phyloP scores from a whole-genome alignment of 2,113 vertebrate genomes.

The Thymallus thymallus region DNA sequence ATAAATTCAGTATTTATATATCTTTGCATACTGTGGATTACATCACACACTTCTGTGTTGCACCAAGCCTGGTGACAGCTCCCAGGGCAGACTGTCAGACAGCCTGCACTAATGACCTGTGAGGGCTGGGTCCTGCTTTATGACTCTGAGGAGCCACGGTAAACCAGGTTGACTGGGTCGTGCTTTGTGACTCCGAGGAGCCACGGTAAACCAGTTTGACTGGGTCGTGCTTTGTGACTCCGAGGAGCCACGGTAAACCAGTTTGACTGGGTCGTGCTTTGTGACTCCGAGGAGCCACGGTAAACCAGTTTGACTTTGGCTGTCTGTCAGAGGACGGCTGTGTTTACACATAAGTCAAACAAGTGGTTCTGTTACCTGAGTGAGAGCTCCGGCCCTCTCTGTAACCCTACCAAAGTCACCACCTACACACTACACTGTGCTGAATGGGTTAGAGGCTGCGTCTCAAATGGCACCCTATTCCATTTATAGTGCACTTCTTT shows the following conservation, averaged over 20 bases:
- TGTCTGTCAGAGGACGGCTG: constrained; percentile 62
- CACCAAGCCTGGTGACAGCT: constrained; percentile 51
- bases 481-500: too few species aligned
- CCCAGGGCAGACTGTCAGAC: constrained; percentile 21
- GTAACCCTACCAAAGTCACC: constrained; percentile 57
- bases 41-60: constrained; percentile 59
- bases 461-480: too few species aligned
- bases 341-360: constrained; percentile 68
- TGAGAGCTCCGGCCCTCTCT: constrained; percentile 50
- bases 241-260: constrained; percentile 25
- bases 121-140: constrained; percentile 59
- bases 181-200: constrained; percentile 51
- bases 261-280: constrained; percentile 59
- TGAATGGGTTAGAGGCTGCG: too few species aligned
- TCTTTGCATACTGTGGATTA: constrained; percentile 56
- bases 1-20: constrained; percentile 50
- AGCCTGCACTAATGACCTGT: constrained; percentile 59
- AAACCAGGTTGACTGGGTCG: constrained; percentile 67
- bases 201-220: too few species aligned
- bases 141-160: constrained; percentile 44
- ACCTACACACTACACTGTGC: constrained; percentile 9
- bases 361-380: constrained; percentile 58
- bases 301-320: constrained; percentile 70
- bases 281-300: constrained; percentile 37
- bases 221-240: constrained; percentile 57